Conservation (phyloP, 2,888 invertebrate genomes). For the Plagodis dolabraria region DNA sequence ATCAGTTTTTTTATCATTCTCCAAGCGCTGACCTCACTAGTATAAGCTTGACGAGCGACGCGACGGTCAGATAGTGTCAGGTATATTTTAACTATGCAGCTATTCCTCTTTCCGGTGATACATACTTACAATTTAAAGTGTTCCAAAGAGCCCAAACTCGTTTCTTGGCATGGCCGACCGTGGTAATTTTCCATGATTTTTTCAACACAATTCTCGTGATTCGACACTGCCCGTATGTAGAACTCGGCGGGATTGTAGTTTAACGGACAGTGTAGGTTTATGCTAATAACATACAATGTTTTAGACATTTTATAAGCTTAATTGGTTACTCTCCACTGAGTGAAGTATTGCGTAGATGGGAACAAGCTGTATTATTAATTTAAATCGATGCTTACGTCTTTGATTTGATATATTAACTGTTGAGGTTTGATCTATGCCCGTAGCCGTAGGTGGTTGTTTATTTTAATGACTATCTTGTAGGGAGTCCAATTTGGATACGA, state of each 20-base stretch:
- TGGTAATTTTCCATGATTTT: conserved; percentile 52
- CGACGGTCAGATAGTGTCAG: background rate
- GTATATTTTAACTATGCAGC: background rate
- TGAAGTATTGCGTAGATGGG: conserved; percentile 5
- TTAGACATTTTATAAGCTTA: background rate
- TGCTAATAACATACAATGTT: conserved; percentile 64
- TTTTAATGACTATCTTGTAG: conserved; percentile 1
- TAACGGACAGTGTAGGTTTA: conserved; percentile 87
- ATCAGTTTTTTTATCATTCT: conserved; percentile 13
- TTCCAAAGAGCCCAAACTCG: conserved; percentile 31
- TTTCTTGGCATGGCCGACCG: conserved; percentile 38
- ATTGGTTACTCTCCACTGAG: conserved; percentile 2
- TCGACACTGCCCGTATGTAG: conserved; percentile 86
- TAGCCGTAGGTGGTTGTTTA: conserved; percentile 11
- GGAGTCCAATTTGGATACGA: background rate
- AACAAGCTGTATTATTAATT: conserved; percentile 15
- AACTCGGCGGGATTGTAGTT: conserved; percentile 95
- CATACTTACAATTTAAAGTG: conserved; percentile 48
- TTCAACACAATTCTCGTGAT: conserved; percentile 36
- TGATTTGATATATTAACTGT: conserved; percentile 5
- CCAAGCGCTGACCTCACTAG: too few relatives aligned
- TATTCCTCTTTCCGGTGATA: conserved; percentile 14
- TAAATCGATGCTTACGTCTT: conserved; percentile 17
- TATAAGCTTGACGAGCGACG: too few relatives aligned
- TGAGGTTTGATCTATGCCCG: conserved; percentile 8